These are phyloP conservation scores for Dicyrtomina minuta DNA, from an alignment of 2,888 invertebrate genomes.

Conservation along the genomic window DNA sequence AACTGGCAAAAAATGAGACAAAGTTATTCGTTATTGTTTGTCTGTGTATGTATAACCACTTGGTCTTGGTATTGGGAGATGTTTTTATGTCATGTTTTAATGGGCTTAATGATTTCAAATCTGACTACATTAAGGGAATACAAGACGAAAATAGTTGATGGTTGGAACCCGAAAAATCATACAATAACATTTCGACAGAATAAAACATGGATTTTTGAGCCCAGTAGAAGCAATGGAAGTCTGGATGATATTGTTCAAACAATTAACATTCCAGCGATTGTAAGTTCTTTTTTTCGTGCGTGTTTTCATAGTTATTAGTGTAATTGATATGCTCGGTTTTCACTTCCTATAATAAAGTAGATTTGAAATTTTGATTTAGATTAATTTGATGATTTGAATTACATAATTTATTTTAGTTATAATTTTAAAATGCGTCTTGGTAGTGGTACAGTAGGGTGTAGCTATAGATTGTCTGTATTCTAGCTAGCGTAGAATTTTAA, in stretches of 20 bases:
- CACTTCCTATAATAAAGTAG: neutral
- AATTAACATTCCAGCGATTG: conserved; percentile 75
- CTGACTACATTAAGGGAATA: too few species aligned
- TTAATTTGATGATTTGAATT: neutral
- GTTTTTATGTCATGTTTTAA: too few species aligned
- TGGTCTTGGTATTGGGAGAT: too few species aligned
- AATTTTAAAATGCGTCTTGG: too few species aligned
- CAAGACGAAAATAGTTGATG: neutral
- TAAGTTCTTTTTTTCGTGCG: conserved; percentile 62
- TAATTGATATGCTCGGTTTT: neutral
- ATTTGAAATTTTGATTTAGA: neutral
- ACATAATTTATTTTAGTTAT: too few species aligned
- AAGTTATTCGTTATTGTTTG: too few species aligned
- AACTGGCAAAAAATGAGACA: too few species aligned
- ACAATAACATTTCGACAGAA: conserved; percentile 77
- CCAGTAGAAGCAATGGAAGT: conserved; percentile 70
- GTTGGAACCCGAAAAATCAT: conserved; percentile 67
- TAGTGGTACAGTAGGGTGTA: too few species aligned
- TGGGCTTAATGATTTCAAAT: too few species aligned
- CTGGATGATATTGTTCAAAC: conserved; percentile 70
- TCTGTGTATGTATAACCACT: too few species aligned
- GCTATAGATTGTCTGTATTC: too few species aligned
- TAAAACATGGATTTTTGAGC: conserved; percentile 72
- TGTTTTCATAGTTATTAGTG: neutral
- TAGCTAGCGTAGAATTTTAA: too few species aligned